These are phyloP conservation scores for Athalia circularis DNA, from an alignment of 2,888 invertebrate genomes.

Conservation along the genomic window DNA sequence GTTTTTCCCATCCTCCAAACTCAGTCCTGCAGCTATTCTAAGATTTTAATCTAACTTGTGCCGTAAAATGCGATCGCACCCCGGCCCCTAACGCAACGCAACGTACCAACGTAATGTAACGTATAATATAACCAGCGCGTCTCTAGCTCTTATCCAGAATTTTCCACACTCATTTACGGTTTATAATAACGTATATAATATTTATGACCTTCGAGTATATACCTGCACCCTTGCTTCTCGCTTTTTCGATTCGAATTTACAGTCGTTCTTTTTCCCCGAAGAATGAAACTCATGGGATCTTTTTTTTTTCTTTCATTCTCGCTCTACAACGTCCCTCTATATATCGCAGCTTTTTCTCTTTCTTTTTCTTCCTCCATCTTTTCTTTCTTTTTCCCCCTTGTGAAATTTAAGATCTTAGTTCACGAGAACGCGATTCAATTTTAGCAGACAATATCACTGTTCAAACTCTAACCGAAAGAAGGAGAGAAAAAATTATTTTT, in stretches of 20 bases:
- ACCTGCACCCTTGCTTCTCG: background rate
- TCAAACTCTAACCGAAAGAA: background rate
- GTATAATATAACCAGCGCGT: background rate
- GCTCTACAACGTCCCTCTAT: too few species aligned
- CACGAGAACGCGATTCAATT: constrained; percentile 25
- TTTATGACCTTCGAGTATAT: too few species aligned
- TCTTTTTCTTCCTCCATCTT: background rate
- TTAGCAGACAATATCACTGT: constrained; percentile 24
- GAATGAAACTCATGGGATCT: background rate
- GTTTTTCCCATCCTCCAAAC: background rate
- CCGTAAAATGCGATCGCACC: constrained; percentile 58
- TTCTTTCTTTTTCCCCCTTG: background rate
- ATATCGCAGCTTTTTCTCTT: too few species aligned
- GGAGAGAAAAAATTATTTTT: constrained; percentile 8
- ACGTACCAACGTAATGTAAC: background rate
- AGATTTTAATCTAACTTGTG: constrained; percentile 63
- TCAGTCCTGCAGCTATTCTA: constrained; percentile 22
- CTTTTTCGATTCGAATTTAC: constrained; percentile 24
- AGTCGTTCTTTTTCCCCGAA: background rate
- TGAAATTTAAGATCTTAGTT: constrained; percentile 12
- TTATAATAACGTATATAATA: constrained; percentile 6
- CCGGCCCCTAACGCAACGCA: background rate
- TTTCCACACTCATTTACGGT: constrained; percentile 23
- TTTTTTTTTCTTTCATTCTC: background rate
- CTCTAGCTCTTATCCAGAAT: constrained; percentile 16